Evolutionary conservation across 2,113 vertebrate genomes (phyloP).

Genomic region (Megaleporinus macrocephalus): DNA sequence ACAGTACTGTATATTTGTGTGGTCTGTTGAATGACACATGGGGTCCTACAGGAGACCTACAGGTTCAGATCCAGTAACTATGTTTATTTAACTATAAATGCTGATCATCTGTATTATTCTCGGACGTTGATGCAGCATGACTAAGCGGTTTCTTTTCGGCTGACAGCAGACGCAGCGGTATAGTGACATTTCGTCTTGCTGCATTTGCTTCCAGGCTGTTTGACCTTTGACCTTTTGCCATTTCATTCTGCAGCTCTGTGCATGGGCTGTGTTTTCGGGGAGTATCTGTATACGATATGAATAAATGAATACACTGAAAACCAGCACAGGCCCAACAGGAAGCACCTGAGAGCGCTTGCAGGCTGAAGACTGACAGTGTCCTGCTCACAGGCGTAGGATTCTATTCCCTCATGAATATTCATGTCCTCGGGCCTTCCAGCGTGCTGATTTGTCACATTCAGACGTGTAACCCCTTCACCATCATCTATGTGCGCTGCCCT

Average conservation of each 20-base stretch:
- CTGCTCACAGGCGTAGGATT: constrained; percentile 40
- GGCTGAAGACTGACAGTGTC: no score
- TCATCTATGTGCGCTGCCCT: constrained; percentile 37
- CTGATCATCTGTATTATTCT: background rate
- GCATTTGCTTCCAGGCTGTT: constrained; percentile 28
- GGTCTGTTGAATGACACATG: no score
- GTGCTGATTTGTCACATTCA: constrained; percentile 78
- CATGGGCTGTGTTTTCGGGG: background rate
- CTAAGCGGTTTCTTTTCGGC: background rate
- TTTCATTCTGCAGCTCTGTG: constrained; percentile 30
- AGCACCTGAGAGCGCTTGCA: no score
- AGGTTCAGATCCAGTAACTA: no score
- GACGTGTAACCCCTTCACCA: constrained; percentile 66
- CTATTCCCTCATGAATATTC: constrained; percentile 81
- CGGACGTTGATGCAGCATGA: no score
- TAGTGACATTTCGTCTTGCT: constrained; percentile 40
- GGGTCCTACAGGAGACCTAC: no score
- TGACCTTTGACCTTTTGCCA: constrained; percentile 25
- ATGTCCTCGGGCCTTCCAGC: constrained; percentile 72
- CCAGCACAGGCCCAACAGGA: no score
- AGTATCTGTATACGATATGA: background rate
- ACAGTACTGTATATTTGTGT: no score
- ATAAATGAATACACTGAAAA: constrained; percentile 54
- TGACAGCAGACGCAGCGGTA: constrained; percentile 26
- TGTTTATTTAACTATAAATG: no score